Evolutionary conservation across 2,797 vertebrate species (phyloP).

Genomic region (Diglossa cyanea): DNA sequence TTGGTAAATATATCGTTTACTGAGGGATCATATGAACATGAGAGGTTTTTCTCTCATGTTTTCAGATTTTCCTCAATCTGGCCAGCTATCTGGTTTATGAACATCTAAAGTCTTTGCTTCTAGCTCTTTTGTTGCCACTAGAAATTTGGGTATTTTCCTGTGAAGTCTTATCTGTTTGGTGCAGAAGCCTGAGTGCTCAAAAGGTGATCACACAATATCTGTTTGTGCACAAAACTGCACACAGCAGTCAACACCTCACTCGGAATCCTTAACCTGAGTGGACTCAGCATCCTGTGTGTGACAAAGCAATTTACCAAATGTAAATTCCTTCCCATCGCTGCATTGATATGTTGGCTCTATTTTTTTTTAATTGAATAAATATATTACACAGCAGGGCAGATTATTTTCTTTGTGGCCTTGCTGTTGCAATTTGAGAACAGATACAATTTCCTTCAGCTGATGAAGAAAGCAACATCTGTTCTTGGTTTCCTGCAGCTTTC

Average conservation of each 20-base stretch:
- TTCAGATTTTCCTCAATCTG: background rate
- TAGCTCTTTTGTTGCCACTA: background rate
- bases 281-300: background rate
- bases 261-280: background rate
- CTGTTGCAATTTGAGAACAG: slow-evolving; percentile 60
- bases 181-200: background rate
- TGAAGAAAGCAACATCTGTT: slow-evolving; percentile 48
- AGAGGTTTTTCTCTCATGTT: background rate
- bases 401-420: slow-evolving; percentile 66
- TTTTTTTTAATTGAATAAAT: slow-evolving; percentile 68
- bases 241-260: background rate
- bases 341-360: slow-evolving; percentile 30
- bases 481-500: slow-evolving; percentile 58
- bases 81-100: background rate
- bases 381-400: slow-evolving; percentile 71
- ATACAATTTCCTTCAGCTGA: slow-evolving; percentile 59
- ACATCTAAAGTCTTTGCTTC: background rate
- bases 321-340: slow-evolving; percentile 25
- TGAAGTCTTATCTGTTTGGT: background rate
- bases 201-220: background rate
- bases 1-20: background rate
- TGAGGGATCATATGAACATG: background rate
- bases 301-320: slow-evolving; percentile 18
- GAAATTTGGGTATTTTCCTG: background rate
- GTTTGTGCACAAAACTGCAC: background rate